These are phyloP conservation scores for Candidula unifasciata DNA, from an alignment of 2,888 invertebrate species.

Conservation along the genomic window DNA sequence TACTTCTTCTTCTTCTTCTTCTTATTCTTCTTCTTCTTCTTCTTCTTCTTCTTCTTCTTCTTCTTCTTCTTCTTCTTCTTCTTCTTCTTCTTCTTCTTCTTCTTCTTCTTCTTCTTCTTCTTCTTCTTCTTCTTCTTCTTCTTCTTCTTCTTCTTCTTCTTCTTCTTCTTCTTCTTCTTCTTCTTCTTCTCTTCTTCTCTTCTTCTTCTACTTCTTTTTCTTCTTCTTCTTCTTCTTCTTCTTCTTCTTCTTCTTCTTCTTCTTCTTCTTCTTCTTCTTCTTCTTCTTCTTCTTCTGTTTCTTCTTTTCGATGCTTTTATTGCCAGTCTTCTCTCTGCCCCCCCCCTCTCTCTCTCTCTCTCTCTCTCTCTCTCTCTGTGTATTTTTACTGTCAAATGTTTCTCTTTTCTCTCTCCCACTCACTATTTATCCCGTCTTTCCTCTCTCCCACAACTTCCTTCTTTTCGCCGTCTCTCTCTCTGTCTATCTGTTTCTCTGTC, in stretches of 20 bases:
- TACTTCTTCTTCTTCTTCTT: neutral
- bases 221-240: slow-evolving; percentile 36
- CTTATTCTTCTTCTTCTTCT: neutral
- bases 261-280: neutral
- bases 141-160: neutral
- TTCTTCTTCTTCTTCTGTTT: slow-evolving; percentile 16
- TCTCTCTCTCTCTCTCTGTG: too few species aligned
- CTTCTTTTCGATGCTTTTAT: too few species aligned
- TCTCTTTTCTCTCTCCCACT: too few species aligned
- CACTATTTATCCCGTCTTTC: too few species aligned
- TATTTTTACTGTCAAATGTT: too few species aligned
- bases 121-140: slow-evolving; percentile 9
- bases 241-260: slow-evolving; percentile 22
- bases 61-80: neutral
- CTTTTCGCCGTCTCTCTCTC: too few species aligned
- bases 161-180: slow-evolving; percentile 16
- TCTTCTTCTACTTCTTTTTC: slow-evolving; percentile 17
- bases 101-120: neutral
- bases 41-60: neutral
- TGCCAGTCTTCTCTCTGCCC: too few species aligned
- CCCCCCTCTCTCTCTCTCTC: too few species aligned
- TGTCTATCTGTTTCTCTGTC: too few species aligned
- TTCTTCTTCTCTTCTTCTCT: slow-evolving; percentile 21
- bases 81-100: slow-evolving; percentile 2
- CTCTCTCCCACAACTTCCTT: too few species aligned